A percentile compares a stretch with the other conserved stretches of the same genome.
phyloP scores from a whole-genome alignment of 1,140 invertebrate genomes.

The Epicauta chinensis region DNA sequence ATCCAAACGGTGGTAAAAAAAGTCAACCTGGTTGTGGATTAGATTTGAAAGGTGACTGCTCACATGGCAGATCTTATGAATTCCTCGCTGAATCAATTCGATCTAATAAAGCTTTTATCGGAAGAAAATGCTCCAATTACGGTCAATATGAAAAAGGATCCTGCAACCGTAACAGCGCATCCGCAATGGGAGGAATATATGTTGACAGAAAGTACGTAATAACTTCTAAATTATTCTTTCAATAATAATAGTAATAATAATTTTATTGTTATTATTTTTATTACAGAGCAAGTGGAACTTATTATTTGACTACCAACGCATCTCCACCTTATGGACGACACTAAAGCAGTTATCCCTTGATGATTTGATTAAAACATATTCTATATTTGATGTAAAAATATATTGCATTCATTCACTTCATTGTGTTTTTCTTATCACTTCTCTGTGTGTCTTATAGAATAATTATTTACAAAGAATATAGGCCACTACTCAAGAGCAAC shows the following conservation, averaged over 20 bases:
- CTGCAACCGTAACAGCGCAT: conserved; percentile 48
- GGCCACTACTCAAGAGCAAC: no score
- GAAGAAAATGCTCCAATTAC: conserved; percentile 50
- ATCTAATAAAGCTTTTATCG: conserved; percentile 36
- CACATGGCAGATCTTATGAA: conserved; percentile 50
- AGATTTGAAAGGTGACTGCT: conserved; percentile 42
- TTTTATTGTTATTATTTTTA: not conserved
- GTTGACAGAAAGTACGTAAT: conserved; percentile 41
- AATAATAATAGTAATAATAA: not conserved
- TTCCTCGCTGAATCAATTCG: conserved; percentile 23
- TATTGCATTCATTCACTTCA: no score
- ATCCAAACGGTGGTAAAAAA: conserved; percentile 45
- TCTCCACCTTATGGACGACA: conserved; percentile 5
- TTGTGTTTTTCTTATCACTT: no score
- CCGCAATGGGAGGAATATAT: conserved; percentile 49
- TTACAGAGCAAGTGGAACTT: conserved; percentile 17
- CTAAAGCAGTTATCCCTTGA: no score
- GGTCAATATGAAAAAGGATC: conserved; percentile 47
- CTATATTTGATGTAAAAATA: no score
- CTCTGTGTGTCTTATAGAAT: no score
- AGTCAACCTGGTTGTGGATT: conserved; percentile 59
- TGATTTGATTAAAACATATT: no score
- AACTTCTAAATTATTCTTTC: no score
- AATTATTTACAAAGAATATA: no score
- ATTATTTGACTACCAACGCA: conserved; percentile 16